Evolutionary conservation across 2,797 vertebrate genomes (phyloP).

Genomic region (Pseudotriccus pelzelni): DNA sequence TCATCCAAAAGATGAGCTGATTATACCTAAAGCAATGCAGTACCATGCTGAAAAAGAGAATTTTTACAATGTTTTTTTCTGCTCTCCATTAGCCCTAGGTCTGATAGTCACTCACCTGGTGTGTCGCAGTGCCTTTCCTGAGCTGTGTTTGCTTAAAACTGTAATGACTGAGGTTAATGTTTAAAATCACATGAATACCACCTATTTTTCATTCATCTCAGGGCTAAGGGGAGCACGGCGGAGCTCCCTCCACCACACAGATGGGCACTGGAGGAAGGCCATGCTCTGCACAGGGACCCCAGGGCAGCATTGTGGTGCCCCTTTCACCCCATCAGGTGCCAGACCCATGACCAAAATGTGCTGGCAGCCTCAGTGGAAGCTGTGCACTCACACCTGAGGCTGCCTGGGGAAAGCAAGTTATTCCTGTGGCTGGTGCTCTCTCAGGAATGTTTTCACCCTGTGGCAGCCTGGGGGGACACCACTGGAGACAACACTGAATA

Average conservation of each 20-base stretch:
- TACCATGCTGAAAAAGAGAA: background rate
- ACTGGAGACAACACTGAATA: accelerated
- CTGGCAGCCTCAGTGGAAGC: background rate
- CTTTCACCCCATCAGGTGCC: accelerated
- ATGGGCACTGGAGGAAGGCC: accelerated
- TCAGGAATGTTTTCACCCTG: accelerated
- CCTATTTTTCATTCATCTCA: background rate
- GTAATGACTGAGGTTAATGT: background rate
- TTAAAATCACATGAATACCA: background rate
- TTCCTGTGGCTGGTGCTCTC: accelerated
- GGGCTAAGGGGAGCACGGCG: accelerated
- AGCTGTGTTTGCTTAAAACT: accelerated
- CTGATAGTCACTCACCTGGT: too few species aligned
- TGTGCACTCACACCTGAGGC: background rate
- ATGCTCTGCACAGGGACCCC: too few species aligned
- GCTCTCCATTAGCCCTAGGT: background rate
- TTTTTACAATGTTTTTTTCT: background rate
- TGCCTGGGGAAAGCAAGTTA: background rate
- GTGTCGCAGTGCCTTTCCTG: background rate
- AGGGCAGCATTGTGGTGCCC: accelerated
- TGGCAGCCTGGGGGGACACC: accelerated
- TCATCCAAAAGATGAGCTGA: background rate
- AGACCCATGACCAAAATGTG: accelerated
- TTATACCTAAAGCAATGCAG: background rate
- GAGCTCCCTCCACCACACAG: accelerated